Evolutionary conservation across 2,888 invertebrate genomes (phyloP).

Genomic region (Invenusta paracnida): DNA sequence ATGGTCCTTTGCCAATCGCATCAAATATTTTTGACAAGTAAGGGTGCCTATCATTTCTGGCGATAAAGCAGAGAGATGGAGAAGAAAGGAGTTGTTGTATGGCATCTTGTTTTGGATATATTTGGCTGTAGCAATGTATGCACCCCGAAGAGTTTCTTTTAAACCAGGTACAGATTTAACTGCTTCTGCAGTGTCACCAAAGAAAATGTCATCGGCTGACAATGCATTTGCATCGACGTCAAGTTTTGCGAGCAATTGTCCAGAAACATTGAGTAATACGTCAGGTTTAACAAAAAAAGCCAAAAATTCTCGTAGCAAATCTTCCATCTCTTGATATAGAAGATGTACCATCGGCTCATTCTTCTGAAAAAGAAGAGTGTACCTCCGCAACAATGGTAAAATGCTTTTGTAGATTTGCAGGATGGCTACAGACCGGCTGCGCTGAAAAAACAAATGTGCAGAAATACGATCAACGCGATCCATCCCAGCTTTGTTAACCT

Average conservation of each 20-base stretch:
- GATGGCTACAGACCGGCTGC: neutral
- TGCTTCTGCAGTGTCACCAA: neutral
- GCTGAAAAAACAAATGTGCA: neutral
- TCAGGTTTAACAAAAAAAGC: neutral
- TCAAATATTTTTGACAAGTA: neutral
- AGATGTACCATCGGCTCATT: neutral
- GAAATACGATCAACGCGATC: neutral
- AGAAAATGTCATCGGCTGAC: neutral
- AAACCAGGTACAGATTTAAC: neutral
- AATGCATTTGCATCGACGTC: neutral
- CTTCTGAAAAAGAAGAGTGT: constrained; percentile 17
- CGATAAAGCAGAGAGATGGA: neutral
- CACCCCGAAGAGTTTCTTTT: neutral
- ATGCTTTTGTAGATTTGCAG: constrained; percentile 1
- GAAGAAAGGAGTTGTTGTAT: neutral
- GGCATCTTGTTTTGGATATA: constrained; percentile 15
- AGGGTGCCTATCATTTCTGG: neutral
- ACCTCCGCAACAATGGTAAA: neutral
- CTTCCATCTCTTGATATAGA: constrained; percentile 10
- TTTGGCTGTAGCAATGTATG: neutral
- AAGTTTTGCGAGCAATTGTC: neutral
- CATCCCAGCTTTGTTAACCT: neutral
- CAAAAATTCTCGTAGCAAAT: neutral
- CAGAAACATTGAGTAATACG: neutral
- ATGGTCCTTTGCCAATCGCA: neutral